phyloP scores from a whole-genome alignment of 2,888 invertebrate species.

The Epinotia demarniana region DNA sequence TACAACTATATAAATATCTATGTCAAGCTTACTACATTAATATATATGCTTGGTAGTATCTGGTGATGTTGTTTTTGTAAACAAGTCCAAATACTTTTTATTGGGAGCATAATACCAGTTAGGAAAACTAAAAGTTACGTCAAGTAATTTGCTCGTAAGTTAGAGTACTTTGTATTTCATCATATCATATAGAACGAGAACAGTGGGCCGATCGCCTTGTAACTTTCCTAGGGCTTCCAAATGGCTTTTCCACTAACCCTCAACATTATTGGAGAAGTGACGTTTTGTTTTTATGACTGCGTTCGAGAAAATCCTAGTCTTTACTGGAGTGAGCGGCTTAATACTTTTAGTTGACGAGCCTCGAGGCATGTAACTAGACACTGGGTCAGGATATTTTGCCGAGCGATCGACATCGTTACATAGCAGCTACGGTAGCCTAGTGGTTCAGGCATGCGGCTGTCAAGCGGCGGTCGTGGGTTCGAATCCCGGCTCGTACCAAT shows the following conservation, averaged over 20 bases:
- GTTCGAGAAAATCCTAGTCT: conserved; percentile 16
- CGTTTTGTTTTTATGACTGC: conserved; percentile 14
- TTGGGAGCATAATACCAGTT: too few species aligned
- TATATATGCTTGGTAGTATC: neutral
- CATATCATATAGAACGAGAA: neutral
- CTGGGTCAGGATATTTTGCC: neutral
- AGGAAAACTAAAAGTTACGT: neutral
- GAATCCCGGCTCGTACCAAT: too few species aligned
- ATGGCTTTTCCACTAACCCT: neutral
- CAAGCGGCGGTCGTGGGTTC: too few species aligned
- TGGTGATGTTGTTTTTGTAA: neutral
- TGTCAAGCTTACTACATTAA: too few species aligned
- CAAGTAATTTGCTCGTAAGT: too few species aligned
- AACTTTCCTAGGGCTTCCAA: conserved; percentile 15
- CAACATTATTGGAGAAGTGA: neutral
- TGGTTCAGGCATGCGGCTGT: too few species aligned
- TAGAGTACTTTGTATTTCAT: neutral
- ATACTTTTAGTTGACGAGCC: conserved; percentile 11
- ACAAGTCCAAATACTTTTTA: too few species aligned
- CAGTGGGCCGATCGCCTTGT: neutral
- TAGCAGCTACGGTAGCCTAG: too few species aligned
- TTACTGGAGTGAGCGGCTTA: conserved; percentile 13
- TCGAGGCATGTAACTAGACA: neutral
- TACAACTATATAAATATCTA: too few species aligned
- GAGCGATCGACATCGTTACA: neutral